These are phyloP conservation scores for Anoplolepis gracilipes DNA, from an alignment of 1,140 invertebrate species.

Conservation along the genomic window DNA sequence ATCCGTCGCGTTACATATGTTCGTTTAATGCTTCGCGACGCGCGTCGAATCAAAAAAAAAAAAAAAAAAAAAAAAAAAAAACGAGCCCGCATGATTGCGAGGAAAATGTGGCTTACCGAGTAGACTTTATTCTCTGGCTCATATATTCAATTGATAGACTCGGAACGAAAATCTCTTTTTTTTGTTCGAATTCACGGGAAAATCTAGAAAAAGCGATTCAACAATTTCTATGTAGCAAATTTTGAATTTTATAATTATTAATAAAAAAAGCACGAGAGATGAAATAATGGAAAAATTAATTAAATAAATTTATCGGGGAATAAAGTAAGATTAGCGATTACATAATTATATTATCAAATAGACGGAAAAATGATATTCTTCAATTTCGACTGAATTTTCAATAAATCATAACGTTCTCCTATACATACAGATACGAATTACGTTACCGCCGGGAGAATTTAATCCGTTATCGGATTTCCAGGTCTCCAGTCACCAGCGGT, in stretches of 20 bases:
- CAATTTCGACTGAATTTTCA: slow-evolving; percentile 3
- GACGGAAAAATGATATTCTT: background rate
- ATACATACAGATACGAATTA: background rate
- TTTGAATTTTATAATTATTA: background rate
- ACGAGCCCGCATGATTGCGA: slow-evolving; percentile 36
- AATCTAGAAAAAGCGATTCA: background rate
- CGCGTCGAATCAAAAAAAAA: slow-evolving; percentile 29
- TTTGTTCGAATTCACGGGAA: background rate
- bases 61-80: slow-evolving; percentile 4
- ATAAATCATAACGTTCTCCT: background rate
- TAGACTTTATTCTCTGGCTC: slow-evolving; percentile 21
- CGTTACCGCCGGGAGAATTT: slow-evolving; percentile 31
- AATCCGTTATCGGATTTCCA: slow-evolving; percentile 49
- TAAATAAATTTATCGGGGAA: background rate
- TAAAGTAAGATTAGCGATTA: background rate
- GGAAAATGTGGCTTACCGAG: slow-evolving; percentile 12
- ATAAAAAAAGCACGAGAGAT: background rate
- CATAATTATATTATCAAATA: background rate
- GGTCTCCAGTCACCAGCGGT: slow-evolving; percentile 31
- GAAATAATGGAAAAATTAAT: background rate
- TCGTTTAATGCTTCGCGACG: slow-evolving; percentile 53
- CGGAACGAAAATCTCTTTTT: background rate
- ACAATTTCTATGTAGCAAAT: background rate
- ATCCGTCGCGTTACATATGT: slow-evolving; percentile 49
- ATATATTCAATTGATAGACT: background rate